Percentiles rank a stretch among this genome's conserved stretches.
Conservation (phyloP, 2,113 vertebrate genomes). For the Chloropsis hardwickii region DNA sequence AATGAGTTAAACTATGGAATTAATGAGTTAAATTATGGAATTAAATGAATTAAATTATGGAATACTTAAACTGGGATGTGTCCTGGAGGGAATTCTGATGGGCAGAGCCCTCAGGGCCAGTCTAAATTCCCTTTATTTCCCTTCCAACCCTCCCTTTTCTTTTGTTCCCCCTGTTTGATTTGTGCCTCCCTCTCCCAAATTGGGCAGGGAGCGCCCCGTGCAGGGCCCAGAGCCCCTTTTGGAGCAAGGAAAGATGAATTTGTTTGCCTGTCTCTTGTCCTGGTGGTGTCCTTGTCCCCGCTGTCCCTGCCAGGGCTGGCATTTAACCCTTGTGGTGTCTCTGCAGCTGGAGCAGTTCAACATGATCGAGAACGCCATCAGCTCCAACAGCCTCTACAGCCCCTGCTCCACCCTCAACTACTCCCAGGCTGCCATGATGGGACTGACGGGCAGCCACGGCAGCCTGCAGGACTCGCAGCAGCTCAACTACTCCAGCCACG, state of each 20-base stretch:
- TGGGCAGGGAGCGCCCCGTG: neutral
- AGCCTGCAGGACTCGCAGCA: conserved; percentile 87
- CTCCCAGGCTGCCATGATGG: conserved; percentile 97
- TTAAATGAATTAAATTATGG: too few relatives aligned
- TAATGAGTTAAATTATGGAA: too few relatives aligned
- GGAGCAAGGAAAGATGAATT: conserved; percentile 20
- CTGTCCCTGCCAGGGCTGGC: neutral
- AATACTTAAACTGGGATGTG: too few relatives aligned
- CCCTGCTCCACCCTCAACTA: conserved; percentile 95
- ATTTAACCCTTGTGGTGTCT: neutral
- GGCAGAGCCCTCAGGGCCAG: neutral
- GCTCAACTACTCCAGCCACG: conserved; percentile 86
- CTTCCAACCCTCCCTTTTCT: neutral
- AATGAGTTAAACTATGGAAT: too few relatives aligned
- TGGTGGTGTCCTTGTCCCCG: neutral
- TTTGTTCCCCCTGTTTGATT: neutral
- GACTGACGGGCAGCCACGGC: conserved; percentile 84
- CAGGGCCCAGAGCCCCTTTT: neutral
- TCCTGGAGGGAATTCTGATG: neutral
- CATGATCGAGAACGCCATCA: conserved; percentile 94
- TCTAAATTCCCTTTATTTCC: neutral
- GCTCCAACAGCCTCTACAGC: conserved; percentile 90
- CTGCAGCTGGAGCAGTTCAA: conserved; percentile 96
- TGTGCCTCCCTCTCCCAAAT: neutral
- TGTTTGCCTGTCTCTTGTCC: conserved; percentile 12